Evolutionary conservation across 2,113 vertebrate genomes (phyloP).

Genomic region (Aegithalos caudatus): DNA sequence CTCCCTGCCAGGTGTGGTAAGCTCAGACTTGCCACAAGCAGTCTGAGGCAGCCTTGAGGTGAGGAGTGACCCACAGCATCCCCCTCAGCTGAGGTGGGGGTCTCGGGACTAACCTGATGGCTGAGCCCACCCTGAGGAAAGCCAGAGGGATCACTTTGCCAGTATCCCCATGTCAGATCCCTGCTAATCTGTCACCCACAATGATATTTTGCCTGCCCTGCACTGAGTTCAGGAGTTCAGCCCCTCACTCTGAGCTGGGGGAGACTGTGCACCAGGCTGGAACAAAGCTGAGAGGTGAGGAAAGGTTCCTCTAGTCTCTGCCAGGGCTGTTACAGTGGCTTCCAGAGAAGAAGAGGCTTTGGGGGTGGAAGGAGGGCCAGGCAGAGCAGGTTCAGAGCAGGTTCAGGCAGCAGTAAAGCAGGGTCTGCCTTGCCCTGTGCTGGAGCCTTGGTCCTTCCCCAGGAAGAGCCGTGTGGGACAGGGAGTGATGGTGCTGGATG

Average conservation of each 20-base stretch:
- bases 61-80: background rate
- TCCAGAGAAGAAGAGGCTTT: background rate
- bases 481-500: background rate
- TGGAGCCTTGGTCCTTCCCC: background rate
- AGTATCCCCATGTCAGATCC: too few relatives aligned
- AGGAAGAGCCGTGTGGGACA: background rate
- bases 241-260: background rate
- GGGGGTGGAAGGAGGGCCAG: background rate
- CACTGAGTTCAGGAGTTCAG: background rate
- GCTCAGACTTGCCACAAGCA: background rate
- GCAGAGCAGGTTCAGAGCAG: background rate
- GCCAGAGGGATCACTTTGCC: accelerated
- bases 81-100: background rate
- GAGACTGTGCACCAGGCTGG: background rate
- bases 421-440: background rate
- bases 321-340: background rate
- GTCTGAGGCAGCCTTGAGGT: background rate
- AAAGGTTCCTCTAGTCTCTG: background rate
- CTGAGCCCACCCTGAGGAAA: background rate
- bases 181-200: background rate
- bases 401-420: background rate
- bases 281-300: accelerated
- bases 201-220: background rate
- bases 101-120: background rate
- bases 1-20: background rate